Evolutionary conservation across 2,797 vertebrate genomes (phyloP).

Genomic region (Kryptopterus vitreolus): DNA sequence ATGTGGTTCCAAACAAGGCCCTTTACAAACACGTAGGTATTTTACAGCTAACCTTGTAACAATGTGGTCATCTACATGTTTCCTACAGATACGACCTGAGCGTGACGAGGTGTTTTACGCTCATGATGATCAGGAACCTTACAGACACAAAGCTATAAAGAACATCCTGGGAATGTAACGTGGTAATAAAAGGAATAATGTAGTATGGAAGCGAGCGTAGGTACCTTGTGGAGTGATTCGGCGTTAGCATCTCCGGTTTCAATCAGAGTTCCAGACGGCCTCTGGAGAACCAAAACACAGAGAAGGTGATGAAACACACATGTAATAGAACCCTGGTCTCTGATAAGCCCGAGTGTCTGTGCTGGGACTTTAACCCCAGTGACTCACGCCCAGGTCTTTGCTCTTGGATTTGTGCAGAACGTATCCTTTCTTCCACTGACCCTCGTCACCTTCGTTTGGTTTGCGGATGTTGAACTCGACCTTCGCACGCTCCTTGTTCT

Average conservation of each 20-base stretch:
- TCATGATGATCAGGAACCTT: background rate
- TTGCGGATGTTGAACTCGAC: conserved; percentile 99
- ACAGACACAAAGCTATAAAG: too few relatives aligned
- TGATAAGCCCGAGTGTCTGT: background rate
- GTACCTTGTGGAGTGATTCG: conserved; percentile 72
- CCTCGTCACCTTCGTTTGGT: conserved; percentile 95
- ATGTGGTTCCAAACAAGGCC: background rate
- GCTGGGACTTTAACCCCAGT: too few relatives aligned
- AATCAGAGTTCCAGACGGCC: conserved; percentile 63
- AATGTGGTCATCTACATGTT: background rate
- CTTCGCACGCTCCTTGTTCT: conserved; percentile 97
- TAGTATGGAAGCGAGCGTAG: background rate
- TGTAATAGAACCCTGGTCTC: too few relatives aligned
- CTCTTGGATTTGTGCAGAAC: conserved; percentile 99
- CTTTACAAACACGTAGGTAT: background rate
- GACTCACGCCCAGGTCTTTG: conserved; percentile 76
- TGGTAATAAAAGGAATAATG: too few relatives aligned
- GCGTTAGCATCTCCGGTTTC: conserved; percentile 70
- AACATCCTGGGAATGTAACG: too few relatives aligned
- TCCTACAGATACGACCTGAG: background rate
- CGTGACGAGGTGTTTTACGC: background rate
- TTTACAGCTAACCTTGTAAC: background rate
- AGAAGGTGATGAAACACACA: background rate
- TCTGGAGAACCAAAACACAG: conserved; percentile 32
- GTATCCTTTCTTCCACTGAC: conserved; percentile 99